Conservation (phyloP, 35 echinoderm and acorn worm species). For the Amphiura filiformis region DNA sequence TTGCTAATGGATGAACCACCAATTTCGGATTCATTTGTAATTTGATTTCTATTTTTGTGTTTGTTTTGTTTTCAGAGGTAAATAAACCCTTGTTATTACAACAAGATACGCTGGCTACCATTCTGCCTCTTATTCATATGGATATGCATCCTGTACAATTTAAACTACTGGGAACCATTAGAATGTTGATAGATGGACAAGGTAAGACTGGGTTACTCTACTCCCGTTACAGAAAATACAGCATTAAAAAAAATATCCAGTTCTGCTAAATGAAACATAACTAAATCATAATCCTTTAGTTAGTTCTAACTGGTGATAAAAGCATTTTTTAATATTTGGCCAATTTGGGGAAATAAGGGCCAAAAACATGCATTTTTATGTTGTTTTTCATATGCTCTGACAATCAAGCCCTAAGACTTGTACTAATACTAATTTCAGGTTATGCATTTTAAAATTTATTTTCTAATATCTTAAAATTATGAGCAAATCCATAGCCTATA, state of each 20-base stretch:
- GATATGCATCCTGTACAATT: slow-evolving; percentile 93
- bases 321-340: neutral
- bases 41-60: neutral
- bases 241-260: neutral
- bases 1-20: no score
- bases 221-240: neutral
- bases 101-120: slow-evolving; percentile 57
- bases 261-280: no score
- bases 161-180: slow-evolving; percentile 84
- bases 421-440: neutral
- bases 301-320: no score
- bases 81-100: slow-evolving; percentile 78
- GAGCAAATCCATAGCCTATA: no score
- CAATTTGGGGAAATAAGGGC: no score
- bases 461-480: no score
- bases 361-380: no score
- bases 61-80: slow-evolving; percentile 51
- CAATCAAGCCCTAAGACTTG: no score
- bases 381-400: no score
- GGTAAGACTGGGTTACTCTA: slow-evolving; percentile 41
- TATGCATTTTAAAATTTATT: neutral
- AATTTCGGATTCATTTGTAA: no score
- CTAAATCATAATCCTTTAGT: no score
- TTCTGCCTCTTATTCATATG: slow-evolving; percentile 70
- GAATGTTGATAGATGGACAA: slow-evolving; percentile 90